Evolutionary conservation across 2,888 invertebrate genomes (phyloP).

Genomic region (Drosophila sordidula): DNA sequence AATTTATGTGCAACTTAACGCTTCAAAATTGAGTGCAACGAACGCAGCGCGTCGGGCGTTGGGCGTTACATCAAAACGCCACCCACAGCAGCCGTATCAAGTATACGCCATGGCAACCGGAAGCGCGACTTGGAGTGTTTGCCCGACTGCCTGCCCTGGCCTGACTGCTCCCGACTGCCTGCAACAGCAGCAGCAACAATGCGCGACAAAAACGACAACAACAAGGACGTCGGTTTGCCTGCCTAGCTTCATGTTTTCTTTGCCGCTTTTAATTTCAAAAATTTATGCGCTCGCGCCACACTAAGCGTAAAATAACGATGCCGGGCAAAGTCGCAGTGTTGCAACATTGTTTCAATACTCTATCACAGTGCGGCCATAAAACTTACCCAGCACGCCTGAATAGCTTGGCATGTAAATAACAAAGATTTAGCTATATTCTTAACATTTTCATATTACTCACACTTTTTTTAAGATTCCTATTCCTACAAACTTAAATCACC

Average conservation of each 20-base stretch:
- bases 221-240: slow-evolving; percentile 70
- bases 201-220: slow-evolving; percentile 66
- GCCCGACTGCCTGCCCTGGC: slow-evolving; percentile 47
- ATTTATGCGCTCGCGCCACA: slow-evolving; percentile 82
- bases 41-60: slow-evolving; percentile 58
- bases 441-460: background rate
- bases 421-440: background rate
- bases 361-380: slow-evolving; percentile 4
- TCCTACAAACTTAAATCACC: no score
- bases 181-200: slow-evolving; percentile 62
- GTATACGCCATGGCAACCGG: slow-evolving; percentile 77
- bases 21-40: slow-evolving; percentile 80
- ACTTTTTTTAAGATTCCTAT: background rate
- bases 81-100: slow-evolving; percentile 70
- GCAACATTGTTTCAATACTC: slow-evolving; percentile 62
- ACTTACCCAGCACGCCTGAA: background rate
- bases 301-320: slow-evolving; percentile 81
- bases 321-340: slow-evolving; percentile 52
- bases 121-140: slow-evolving; percentile 79
- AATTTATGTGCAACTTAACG: slow-evolving; percentile 82
- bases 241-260: slow-evolving; percentile 80
- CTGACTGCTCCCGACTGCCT: slow-evolving; percentile 39
- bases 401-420: background rate
- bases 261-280: slow-evolving; percentile 80
- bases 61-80: slow-evolving; percentile 34